Evolutionary conservation across 2,888 invertebrate species (phyloP), one percentile per base, ranked within the genome.

Genomic region (Stenolophus ochropezus): DNA sequence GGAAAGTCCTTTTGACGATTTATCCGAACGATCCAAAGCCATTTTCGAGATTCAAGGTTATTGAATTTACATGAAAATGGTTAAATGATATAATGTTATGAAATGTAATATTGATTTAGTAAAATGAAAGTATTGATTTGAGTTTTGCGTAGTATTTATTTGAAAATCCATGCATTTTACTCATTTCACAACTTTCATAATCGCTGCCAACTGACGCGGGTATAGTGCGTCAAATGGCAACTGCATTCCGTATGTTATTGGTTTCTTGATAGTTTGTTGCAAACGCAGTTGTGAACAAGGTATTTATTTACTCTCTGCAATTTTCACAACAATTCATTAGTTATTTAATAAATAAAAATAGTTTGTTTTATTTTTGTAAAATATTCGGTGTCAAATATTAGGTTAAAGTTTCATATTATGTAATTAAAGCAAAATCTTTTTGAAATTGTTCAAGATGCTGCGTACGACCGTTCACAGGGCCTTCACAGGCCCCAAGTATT

Each of bases 401-500:
- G 65, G 65, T 69, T 69, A 69, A 69, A 69, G 18, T 65, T 65
- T 61, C 58, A 61, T 81, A 81, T 81, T 81, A 81, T 81, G 81
- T 81, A 81, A 81, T 81, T 75, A 81, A 81, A 73, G 11, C 82
- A 77, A 47, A 81, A 65, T 80, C 69, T 47, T 73, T 75, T 21
- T 69, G 25, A 75, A 49, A 61, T 71, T 81, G 82, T 84, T 73
- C 90, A 92, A 86, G 88, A 96, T 96, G 96, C 91, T 96, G 91
- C 94, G 96, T 90, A 92, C 94, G 90, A 93, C 95, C 88, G 91
- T 95, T 86, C 90, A 91, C 84, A 93, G 94, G 91, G 93, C 93
- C 89, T 91, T 94, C 86, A 86, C 84, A 18, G 87, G 88, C 85
- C 86, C 88, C 56, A 87, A 87, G 83, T 42, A 42, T 42, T 42